Evolutionary conservation across 2,797 vertebrate species (phyloP).

Genomic region (Erethizon dorsatum): DNA sequence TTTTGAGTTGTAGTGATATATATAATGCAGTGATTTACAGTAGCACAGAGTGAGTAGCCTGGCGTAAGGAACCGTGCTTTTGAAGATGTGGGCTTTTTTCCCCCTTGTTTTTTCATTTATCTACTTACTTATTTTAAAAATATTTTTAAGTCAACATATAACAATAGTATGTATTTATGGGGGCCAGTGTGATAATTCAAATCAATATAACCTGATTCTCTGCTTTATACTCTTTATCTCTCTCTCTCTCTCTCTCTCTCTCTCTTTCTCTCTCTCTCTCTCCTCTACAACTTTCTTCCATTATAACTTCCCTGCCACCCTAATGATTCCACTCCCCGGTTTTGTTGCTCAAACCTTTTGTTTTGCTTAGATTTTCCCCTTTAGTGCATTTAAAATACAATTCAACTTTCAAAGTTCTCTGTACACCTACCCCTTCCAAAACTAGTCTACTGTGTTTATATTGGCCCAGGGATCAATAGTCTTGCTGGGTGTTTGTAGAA

Average conservation of each 20-base stretch:
- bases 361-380: neutral
- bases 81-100: neutral
- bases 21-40: neutral
- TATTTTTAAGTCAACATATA: neutral
- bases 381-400: neutral
- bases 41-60: rapidly evolving
- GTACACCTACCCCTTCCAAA: neutral
- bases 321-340: neutral
- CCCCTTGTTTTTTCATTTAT: neutral
- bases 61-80: neutral
- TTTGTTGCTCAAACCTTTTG: neutral
- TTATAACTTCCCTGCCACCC: neutral
- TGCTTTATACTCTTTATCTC: neutral
- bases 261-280: neutral
- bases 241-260: neutral
- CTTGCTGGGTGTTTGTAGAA: neutral
- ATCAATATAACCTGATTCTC: neutral
- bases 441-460: neutral
- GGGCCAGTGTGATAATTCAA: too few relatives aligned
- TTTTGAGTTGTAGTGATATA: neutral
- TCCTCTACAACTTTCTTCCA: neutral
- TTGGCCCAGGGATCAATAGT: neutral
- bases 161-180: neutral
- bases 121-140: neutral
- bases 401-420: slow-evolving; percentile 3